phyloP scores from a whole-genome alignment of 2,888 invertebrate genomes.

The Phortica okadai region DNA sequence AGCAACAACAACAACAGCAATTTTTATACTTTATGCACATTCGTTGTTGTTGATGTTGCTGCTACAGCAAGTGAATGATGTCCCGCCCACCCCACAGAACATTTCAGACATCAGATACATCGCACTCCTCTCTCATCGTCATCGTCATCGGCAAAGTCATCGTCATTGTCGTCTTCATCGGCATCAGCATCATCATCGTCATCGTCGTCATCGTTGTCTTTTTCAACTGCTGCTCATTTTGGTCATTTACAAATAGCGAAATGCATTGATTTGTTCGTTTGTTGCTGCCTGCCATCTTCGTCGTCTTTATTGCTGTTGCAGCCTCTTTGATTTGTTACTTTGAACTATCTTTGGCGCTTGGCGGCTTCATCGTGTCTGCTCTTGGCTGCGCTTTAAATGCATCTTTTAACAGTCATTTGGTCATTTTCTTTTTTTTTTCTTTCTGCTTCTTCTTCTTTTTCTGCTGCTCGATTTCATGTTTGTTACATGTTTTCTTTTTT shows the following conservation, averaged over 20 bases:
- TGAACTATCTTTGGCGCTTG: conserved; percentile 19
- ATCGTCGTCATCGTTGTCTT: conserved; percentile 10
- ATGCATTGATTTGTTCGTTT: conserved; percentile 63
- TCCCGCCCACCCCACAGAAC: conserved; percentile 27
- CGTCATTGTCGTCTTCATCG: not conserved
- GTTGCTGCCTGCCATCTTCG: conserved; percentile 38
- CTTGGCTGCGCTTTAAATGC: not conserved
- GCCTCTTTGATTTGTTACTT: conserved; percentile 19
- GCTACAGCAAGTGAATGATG: conserved; percentile 28
- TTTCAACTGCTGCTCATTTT: conserved; percentile 53
- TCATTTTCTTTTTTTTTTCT: not conserved
- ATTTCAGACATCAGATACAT: not conserved
- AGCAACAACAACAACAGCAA: conserved; percentile 8
- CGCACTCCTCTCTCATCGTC: not conserved
- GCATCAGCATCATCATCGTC: not conserved
- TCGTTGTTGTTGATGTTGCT: conserved; percentile 7
- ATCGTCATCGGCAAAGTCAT: not conserved
- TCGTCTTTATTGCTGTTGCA: conserved; percentile 41
- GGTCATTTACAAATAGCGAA: conserved; percentile 71
- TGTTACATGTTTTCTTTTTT: not conserved
- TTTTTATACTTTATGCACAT: not conserved
- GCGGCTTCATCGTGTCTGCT: conserved; percentile 11
- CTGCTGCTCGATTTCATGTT: not conserved
- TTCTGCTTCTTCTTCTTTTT: not conserved
- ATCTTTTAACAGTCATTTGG: conserved; percentile 15